These are phyloP conservation scores for Apostichopus leukothele DNA, from an alignment of 53 echinoderm and acorn worm genomes.

Conservation along the genomic window DNA sequence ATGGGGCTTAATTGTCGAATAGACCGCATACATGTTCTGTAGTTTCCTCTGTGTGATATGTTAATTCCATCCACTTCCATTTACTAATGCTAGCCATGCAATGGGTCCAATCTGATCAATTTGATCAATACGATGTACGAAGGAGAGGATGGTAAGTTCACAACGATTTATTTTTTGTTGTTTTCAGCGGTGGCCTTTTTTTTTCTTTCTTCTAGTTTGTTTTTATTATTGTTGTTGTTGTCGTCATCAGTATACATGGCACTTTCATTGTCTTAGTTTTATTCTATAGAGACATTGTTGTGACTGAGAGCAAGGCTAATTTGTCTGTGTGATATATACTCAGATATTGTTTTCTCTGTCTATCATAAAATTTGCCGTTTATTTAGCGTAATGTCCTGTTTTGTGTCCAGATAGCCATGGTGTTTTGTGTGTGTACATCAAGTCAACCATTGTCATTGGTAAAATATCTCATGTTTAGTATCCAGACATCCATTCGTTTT, in stretches of 20 bases:
- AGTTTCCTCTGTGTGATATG: background rate
- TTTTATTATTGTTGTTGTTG: no score
- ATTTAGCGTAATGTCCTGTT: background rate
- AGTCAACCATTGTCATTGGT: no score
- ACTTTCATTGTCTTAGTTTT: background rate
- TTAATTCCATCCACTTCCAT: slow-evolving; percentile 24
- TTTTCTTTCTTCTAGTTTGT: background rate
- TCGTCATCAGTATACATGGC: background rate
- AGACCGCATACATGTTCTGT: no score
- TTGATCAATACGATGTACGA: slow-evolving; percentile 96
- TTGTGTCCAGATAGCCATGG: background rate
- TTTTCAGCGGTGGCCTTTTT: no score
- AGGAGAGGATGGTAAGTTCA: slow-evolving; percentile 95
- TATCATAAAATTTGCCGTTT: background rate
- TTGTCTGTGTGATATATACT: background rate
- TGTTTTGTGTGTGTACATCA: no score
- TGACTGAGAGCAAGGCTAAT: background rate
- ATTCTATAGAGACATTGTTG: slow-evolving; percentile 2
- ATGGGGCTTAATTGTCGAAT: no score
- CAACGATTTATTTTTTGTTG: background rate
- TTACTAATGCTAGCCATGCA: slow-evolving; percentile 53
- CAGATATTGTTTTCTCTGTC: background rate
- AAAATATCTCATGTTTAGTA: no score
- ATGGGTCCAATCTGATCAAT: slow-evolving; percentile 57
- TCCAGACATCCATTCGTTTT: no score